Base-by-base conservation (phyloP, 2,113 vertebrate species). In the Rhipidura dahli region DNA sequence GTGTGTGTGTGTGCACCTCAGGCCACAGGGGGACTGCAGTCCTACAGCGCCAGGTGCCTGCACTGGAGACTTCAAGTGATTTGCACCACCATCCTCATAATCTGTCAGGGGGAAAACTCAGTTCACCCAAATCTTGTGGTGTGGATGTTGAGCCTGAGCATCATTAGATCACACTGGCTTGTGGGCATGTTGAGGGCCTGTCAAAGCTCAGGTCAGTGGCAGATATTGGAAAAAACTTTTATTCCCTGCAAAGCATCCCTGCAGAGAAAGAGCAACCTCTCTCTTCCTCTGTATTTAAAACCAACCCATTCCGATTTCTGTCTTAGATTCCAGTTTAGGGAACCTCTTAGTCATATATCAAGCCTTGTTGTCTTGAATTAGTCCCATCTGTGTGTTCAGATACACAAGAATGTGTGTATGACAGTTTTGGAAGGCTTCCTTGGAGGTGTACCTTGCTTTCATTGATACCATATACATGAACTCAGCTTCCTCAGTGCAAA, bases 201-300 rank as follows among this genome's bases (percentile, higher is more conserved):
- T 57, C 35, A 91, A 81, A 75, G 37, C 78, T 82, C 65, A 16
- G 60, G 42, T 53, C 37, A 76, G 2, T 51, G 51, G 60, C n/a
- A 78, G 65, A 35, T 37, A 16, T 11, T 84, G 45, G 45, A 86
- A 88, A 44, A 22, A 88, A 83, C 56, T 15, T 42, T 30, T 40
- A 27, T 68, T 68, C 22, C n/a, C n/a, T n/a, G n/a, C n/a, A n/a
- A n/a, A n/a, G n/a, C n/a, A n/a, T n/a, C n/a, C n/a, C n/a, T n/a
- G n/a, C 20, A 35, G 21, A 53, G 0, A 0, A 39, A 75, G 65
- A 70, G 9, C 28, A 26, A 35, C 27, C 9, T 63, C 10, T 79
- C 37, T 80, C 15, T 60, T 83, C 42, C 3, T 85, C 22, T 85
- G 23, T 60, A 15, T 51, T 76, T 59, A 40, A 86, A 80, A 83